Evolutionary conservation across 1,140 invertebrate genomes (phyloP), one percentile per base, ranked within the genome.

Genomic region (Drosophila littoralis): DNA sequence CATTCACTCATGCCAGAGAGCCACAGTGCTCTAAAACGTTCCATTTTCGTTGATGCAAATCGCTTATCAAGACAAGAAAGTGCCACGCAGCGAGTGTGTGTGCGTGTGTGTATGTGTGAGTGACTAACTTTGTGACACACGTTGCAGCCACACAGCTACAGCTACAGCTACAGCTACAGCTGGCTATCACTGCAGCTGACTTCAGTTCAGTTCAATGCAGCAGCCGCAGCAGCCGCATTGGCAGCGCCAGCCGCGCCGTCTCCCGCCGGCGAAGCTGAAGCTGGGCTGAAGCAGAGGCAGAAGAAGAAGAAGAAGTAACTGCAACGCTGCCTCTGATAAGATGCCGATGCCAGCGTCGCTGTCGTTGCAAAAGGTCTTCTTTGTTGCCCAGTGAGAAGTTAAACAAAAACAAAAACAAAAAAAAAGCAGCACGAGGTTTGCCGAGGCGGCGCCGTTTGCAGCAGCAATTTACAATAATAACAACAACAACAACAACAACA

Each of bases 41-140:
- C 83, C 83, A 86, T 86, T 86, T 86, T 83, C 79, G 67, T 58
- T 80, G 76, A 86, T 79, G 83, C 83, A 83, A 88, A 88, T 88
- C 83, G 69, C 65, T 86, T 86, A 88, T 86, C 79, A 77, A 57
- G 55, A 71, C 79, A 88, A 79, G 83, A 88, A 86, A 82, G 72
- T 82, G 65, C 77, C 81, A 79, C 71, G 55, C 72, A 64, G 9
- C 17, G 28, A 63, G 8, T 45, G 48, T 4, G n/a, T 65, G 48
- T 54, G 43, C 43, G 51, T 57, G 28, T 40, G 38, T 60, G 75
- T 79, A 42, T 63, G 83, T 50, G 59, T 54, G 33, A 70, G 69
- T 88, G 79, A 88, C 66, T 79, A 79, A 79, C 42, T 77, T 59
- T 60, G 83, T 86, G 83, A 83, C 76, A 83, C 84, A 77, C 78